Base-by-base conservation (phyloP, 1,140 invertebrate species). In the Pygmarrhopalites habei region DNA sequence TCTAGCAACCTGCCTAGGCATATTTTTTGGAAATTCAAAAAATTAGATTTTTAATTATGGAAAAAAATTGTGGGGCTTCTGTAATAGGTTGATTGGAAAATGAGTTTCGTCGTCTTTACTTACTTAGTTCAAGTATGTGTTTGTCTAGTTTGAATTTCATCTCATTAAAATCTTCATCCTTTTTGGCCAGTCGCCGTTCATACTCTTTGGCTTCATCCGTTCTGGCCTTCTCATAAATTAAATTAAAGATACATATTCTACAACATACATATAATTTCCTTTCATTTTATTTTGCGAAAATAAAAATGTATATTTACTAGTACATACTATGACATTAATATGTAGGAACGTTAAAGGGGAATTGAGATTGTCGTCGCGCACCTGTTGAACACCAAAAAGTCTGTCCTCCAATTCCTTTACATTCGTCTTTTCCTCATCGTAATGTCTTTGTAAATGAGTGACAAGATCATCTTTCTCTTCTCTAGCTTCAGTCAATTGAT, bases 401-500 rank as follows among this genome's bases (percentile, higher is more conserved):
- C 64, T 47, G 35, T 68, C 66, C 30, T 71, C 69, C 10, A 71
- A 35, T 28, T 68, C 66, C 55, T 67, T 71, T 1, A 65, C 58
- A 29, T 63, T 68, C 0, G 61, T 60, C 60, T 68, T 68, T 47
- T 67, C 64, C 51, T 68, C 64, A 5, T 32, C 49, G 30, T 32
- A 56, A 28, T 10, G 35, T 53, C 64, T 62, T 28, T 66, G 60
- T n/a, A 71, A 49, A 41, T 71, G 64, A 5, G 60, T 49, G 1
- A 71, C 66, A 17, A 71, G 39, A 53, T 71, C 69, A 19, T 61
- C 59, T 57, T 68, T 68, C 29, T 71, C 69, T 25, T 67, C 49
- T 43, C 49, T 51, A 3, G 58, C 57, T 29, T 71, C 69, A 5
- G 63, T 46, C 2, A 71, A 28, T 56, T 71, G 69, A 12, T 51